Conservation (phyloP, 92 coral and sea anemone genomes). For the Zoanthus sociatus region DNA sequence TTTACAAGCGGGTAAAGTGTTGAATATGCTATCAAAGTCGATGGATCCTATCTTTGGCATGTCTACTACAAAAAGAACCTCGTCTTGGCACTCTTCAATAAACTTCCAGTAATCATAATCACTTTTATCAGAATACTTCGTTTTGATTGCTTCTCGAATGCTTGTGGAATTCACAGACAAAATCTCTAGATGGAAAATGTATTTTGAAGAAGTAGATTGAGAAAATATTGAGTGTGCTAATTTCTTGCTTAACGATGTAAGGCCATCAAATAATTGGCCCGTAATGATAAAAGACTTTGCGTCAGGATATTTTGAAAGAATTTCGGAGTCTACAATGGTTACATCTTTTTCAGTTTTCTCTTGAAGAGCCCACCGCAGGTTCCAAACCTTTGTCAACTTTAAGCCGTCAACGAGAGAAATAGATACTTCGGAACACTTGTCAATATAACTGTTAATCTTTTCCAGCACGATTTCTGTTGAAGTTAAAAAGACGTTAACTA, state of each 20-base stretch:
- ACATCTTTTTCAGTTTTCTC: neutral
- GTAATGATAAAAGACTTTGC: slow-evolving; percentile 25
- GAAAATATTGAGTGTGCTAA: neutral
- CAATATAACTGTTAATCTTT: neutral
- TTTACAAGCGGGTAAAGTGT: neutral
- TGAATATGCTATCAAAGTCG: neutral
- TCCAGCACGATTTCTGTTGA: slow-evolving; percentile 11
- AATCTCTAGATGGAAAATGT: slow-evolving; percentile 24
- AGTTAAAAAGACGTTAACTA: neutral
- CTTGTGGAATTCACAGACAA: neutral
- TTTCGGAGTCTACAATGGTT: neutral
- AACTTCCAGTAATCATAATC: slow-evolving; percentile 16
- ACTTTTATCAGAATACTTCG: neutral
- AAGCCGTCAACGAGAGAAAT: neutral
- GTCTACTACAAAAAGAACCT: slow-evolving; percentile 29
- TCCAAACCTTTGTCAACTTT: neutral
- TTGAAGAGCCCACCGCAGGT: slow-evolving; percentile 20
- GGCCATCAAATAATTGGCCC: slow-evolving; percentile 20
- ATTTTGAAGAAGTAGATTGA: neutral
- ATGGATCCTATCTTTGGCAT: slow-evolving; percentile 38
- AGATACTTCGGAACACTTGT: neutral
- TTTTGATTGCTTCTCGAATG: slow-evolving; percentile 13
- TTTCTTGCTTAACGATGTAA: slow-evolving; percentile 22
- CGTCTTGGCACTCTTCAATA: neutral
- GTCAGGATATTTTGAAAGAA: neutral